These are phyloP conservation scores for Nerophis lumbriciformis DNA, from an alignment of 2,113 vertebrate species.

Conservation along the genomic window DNA sequence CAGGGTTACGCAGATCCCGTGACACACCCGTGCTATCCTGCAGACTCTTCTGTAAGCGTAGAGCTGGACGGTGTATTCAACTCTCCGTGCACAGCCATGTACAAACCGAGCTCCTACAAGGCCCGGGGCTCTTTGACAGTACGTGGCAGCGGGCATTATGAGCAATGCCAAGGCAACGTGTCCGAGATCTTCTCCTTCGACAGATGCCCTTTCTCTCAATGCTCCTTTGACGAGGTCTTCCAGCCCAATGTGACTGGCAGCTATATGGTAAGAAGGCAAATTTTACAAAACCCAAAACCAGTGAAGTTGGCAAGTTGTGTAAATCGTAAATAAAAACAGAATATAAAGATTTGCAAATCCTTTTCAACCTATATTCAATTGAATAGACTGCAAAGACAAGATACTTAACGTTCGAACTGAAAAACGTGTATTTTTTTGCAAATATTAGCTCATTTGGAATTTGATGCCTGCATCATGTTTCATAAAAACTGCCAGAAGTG, in stretches of 20 bases:
- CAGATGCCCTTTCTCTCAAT: constrained; percentile 62
- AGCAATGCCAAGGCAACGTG: constrained; percentile 63
- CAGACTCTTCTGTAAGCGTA: constrained; percentile 27
- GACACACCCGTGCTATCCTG: constrained; percentile 68
- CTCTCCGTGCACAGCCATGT: constrained; percentile 60
- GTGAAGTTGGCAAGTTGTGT: no score
- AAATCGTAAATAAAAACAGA: no score
- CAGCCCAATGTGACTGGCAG: constrained; percentile 68
- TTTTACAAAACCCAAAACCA: background rate
- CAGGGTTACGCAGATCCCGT: constrained; percentile 41
- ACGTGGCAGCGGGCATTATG: constrained; percentile 61
- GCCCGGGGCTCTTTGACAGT: constrained; percentile 34
- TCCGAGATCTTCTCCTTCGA: constrained; percentile 63
- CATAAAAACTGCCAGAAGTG: no score
- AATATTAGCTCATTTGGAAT: no score
- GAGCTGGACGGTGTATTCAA: constrained; percentile 51
- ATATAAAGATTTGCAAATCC: no score
- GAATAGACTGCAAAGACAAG: no score
- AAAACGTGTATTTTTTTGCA: no score
- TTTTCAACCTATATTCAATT: no score
- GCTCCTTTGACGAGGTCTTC: constrained; percentile 71
- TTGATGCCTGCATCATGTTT: no score
- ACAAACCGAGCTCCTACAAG: constrained; percentile 47
- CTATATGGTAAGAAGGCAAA: constrained; percentile 60
- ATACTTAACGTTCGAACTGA: no score